Evolutionary conservation across 2,888 invertebrate genomes (phyloP).

Genomic region (Orgyia antiqua): DNA sequence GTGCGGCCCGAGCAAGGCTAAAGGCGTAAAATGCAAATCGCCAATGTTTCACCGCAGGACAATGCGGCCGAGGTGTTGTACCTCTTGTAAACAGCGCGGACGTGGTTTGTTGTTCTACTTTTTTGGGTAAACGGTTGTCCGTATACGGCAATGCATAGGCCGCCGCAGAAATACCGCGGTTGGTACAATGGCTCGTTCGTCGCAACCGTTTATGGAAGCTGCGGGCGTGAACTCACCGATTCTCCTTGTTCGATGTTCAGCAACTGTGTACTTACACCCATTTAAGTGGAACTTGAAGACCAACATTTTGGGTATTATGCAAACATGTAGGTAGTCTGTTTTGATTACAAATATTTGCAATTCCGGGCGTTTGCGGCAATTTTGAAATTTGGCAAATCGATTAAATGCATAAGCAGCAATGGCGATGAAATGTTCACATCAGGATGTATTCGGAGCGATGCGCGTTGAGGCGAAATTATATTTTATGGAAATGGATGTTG

Average conservation of each 20-base stretch:
- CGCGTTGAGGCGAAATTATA: constrained; percentile 57
- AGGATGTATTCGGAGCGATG: constrained; percentile 54
- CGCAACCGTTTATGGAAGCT: constrained; percentile 57
- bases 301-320: constrained; percentile 4
- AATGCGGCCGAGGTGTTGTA: constrained; percentile 67
- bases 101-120: constrained; percentile 72
- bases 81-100: constrained; percentile 69
- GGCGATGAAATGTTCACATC: constrained; percentile 44
- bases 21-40: constrained; percentile 71
- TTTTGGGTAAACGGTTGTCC: constrained; percentile 72
- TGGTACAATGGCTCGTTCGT: constrained; percentile 64
- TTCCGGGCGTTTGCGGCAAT: constrained; percentile 35
- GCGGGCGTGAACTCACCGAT: constrained; percentile 53
- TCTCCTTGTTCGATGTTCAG: constrained; percentile 50
- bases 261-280: constrained; percentile 35
- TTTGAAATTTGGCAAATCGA: no score
- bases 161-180: constrained; percentile 64
- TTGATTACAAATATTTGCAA: constrained; percentile 22
- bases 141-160: constrained; percentile 66
- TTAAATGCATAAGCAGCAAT: constrained; percentile 23
- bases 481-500: constrained; percentile 71
- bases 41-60: constrained; percentile 64
- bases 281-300: constrained; percentile 29
- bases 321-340: constrained; percentile 24
- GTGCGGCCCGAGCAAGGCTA: constrained; percentile 14